These are phyloP conservation scores for Odocoileus virginianus DNA, from an alignment of 2,113 vertebrate species.

Conservation along the genomic window DNA sequence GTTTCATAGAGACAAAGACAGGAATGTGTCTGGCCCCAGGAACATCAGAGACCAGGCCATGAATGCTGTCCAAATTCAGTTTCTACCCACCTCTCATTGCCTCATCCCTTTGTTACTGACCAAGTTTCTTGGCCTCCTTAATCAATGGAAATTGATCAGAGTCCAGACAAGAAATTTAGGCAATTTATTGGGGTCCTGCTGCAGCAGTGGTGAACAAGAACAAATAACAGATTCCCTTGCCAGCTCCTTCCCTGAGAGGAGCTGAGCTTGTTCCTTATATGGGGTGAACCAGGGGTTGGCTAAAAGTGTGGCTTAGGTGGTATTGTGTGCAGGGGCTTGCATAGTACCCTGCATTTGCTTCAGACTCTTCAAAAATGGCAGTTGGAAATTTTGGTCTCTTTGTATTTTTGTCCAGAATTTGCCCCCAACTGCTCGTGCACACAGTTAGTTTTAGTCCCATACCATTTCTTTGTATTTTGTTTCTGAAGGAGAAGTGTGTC, in stretches of 20 bases:
- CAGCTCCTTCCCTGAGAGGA: background rate
- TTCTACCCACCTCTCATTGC: background rate
- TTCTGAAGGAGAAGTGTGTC: background rate
- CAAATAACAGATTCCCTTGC: background rate
- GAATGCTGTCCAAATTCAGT: background rate
- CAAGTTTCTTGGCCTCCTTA: background rate
- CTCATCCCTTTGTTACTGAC: background rate
- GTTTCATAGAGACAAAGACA: background rate
- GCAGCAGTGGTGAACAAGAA: background rate
- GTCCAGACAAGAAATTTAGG: background rate
- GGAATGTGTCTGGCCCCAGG: background rate
- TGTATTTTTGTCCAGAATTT: background rate
- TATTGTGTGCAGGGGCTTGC: background rate
- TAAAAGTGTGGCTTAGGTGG: background rate
- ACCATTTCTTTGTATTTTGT: background rate
- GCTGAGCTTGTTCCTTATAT: background rate
- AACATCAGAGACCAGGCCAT: background rate
- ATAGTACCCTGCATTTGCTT: background rate
- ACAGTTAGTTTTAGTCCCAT: background rate
- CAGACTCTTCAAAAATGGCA: background rate
- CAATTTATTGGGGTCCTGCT: background rate
- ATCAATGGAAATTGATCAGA: background rate
- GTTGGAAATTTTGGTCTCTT: background rate
- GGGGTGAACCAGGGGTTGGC: background rate
- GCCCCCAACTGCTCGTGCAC: background rate